Conservation (phyloP, 2,113 vertebrate species). For the Oryctolagus cuniculus region DNA sequence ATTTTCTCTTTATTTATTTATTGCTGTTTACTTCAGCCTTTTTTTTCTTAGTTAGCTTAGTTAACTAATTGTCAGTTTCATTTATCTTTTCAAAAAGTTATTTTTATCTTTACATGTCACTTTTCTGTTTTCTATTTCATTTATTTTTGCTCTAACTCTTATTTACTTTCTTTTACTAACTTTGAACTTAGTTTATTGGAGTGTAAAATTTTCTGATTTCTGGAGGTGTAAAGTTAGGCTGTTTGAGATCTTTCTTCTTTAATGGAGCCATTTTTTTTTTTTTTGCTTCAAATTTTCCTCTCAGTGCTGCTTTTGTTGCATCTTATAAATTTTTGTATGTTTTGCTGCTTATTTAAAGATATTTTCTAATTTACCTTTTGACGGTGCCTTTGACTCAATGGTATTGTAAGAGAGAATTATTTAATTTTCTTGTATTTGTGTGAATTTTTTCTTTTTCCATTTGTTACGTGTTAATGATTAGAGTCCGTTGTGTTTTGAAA, state of each 20-base stretch:
- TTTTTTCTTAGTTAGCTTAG: background rate
- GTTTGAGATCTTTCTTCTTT: background rate
- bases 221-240: background rate
- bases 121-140: background rate
- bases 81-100: background rate
- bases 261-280: background rate
- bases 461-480: background rate
- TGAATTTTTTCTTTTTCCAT: background rate
- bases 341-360: background rate
- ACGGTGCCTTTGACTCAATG: background rate
- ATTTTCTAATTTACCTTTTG: background rate
- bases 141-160: background rate
- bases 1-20: background rate
- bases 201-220: background rate
- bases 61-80: background rate
- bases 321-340: background rate
- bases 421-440: background rate
- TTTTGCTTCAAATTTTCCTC: background rate
- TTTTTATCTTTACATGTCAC: background rate
- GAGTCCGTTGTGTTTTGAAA: background rate
- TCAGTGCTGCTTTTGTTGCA: background rate
- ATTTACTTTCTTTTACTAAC: background rate
- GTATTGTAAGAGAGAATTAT: background rate
- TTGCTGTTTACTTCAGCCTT: background rate
- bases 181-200: background rate